phyloP scores from a whole-genome alignment of 2,888 invertebrate species.

The Syrphus vitripennis region DNA sequence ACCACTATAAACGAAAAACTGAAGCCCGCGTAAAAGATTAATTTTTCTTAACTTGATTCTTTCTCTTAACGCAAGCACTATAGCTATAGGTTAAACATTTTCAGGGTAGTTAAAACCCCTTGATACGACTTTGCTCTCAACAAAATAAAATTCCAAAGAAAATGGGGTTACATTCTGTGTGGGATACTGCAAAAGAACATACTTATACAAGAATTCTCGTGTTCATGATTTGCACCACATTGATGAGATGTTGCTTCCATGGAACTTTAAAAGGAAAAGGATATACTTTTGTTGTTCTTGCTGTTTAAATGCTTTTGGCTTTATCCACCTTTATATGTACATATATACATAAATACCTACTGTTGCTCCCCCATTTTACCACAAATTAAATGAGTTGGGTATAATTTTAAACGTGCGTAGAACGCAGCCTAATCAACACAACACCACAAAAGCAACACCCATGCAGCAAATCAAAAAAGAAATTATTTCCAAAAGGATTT shows the following conservation, averaged over 20 bases:
- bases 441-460: not conserved
- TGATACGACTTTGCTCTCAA: not conserved
- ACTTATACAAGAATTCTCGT: not conserved
- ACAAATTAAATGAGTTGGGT: not conserved
- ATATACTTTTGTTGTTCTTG: not conserved
- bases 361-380: not conserved
- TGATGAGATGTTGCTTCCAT: not conserved
- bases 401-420: not conserved
- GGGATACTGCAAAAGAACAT: not conserved
- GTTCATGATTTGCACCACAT: not conserved
- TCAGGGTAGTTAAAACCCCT: too few species aligned
- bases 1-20: too few species aligned
- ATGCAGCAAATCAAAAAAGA: not conserved
- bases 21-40: too few species aligned
- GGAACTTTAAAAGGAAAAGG: not conserved
- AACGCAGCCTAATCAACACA: not conserved
- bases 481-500: not conserved
- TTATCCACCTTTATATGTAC: not conserved
- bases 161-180: not conserved
- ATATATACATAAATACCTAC: not conserved
- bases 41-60: too few species aligned
- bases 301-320: not conserved
- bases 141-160: not conserved
- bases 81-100: too few species aligned
- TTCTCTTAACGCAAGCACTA: too few species aligned